Evolutionary conservation across 2,888 invertebrate genomes (phyloP).

Genomic region (Tachina fera): DNA sequence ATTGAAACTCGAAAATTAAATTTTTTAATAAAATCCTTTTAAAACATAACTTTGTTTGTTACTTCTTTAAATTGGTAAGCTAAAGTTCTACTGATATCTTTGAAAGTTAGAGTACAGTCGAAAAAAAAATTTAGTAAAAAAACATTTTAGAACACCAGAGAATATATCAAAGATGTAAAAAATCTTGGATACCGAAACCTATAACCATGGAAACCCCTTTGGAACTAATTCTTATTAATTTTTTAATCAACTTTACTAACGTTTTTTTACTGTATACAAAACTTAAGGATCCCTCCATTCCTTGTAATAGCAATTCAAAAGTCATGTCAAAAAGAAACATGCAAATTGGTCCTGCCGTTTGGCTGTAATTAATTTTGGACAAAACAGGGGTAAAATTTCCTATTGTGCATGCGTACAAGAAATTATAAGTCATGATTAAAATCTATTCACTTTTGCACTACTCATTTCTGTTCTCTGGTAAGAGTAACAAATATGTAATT

Average conservation of each 20-base stretch:
- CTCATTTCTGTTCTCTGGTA: too few species aligned
- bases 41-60: background rate
- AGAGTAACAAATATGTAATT: too few species aligned
- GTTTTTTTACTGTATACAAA: background rate
- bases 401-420: too few species aligned
- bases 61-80: too few species aligned
- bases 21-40: slow-evolving; percentile 2
- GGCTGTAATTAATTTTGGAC: background rate
- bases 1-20: slow-evolving; percentile 2
- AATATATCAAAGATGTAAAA: background rate
- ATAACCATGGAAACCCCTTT: background rate
- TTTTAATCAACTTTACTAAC: background rate
- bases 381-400: background rate
- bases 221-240: slow-evolving; percentile 10
- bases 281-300: background rate
- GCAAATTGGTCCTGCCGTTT: too few species aligned
- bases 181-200: background rate
- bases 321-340: too few species aligned
- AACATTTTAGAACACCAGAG: background rate
- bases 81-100: too few species aligned
- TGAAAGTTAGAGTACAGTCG: too few species aligned
- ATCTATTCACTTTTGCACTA: too few species aligned
- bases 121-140: background rate
- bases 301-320: too few species aligned
- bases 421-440: too few species aligned